phyloP scores from a whole-genome alignment of 2,888 invertebrate species.

The Auanema sp. region DNA sequence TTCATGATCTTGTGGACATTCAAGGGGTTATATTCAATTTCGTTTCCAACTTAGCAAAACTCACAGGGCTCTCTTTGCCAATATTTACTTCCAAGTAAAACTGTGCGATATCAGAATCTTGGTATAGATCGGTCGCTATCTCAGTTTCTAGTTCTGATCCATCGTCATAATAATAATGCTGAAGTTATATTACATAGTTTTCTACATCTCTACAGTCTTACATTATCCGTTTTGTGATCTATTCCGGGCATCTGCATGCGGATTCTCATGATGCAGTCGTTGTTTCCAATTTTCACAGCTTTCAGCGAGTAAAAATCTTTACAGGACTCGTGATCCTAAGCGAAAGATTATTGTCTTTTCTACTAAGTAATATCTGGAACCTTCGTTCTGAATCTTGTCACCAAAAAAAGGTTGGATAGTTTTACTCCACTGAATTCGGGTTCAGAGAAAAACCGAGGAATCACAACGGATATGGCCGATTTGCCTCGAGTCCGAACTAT shows the following conservation, averaged over 20 bases:
- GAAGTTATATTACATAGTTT: background rate
- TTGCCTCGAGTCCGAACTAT: background rate
- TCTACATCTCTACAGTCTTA: background rate
- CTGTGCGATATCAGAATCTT: constrained; percentile 7
- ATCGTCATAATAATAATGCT: constrained; percentile 23
- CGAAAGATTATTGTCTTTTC: too few species aligned
- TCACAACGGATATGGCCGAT: background rate
- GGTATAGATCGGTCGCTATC: constrained; percentile 16
- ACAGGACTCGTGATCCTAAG: constrained; percentile 1
- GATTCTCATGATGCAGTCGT: constrained; percentile 10
- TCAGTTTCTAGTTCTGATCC: constrained; percentile 16
- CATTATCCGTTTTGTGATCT: constrained; percentile 19
- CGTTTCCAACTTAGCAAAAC: too few species aligned
- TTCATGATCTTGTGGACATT: too few species aligned
- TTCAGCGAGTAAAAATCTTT: constrained; percentile 8
- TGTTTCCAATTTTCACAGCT: constrained; percentile 3
- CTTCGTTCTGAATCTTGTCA: too few species aligned
- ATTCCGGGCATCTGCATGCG: constrained; percentile 17
- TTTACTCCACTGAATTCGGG: background rate
- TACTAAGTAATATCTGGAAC: too few species aligned
- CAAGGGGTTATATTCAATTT: too few species aligned
- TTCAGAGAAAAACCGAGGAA: constrained; percentile 1
- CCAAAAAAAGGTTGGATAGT: too few species aligned
- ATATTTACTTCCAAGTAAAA: constrained; percentile 15
- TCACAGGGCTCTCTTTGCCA: too few species aligned